Base-by-base conservation (phyloP, 2,888 invertebrate species). In the Catocala sponsa region DNA sequence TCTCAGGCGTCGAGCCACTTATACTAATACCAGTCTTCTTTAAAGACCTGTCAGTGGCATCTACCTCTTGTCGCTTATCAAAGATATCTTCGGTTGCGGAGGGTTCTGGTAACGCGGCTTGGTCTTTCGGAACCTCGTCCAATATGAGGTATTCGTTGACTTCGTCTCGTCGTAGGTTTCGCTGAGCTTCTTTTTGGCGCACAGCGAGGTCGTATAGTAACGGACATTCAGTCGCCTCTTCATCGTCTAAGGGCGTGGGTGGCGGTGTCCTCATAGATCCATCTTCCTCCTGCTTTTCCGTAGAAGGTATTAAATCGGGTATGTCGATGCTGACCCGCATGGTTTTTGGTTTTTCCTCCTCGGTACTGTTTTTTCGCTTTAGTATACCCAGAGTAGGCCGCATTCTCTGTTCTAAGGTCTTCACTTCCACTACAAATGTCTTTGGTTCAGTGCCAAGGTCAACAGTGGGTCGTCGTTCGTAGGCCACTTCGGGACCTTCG, bases 351-450 rank as follows among this genome's bases (percentile, higher is more conserved):
- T 69, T 76, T 9, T 84, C 86, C 2, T 83, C 85, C 6, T 80
- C 82, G 5, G 63, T 55, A 44, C 72, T 76, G 53, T 70, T 79
- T 65, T 82, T 83, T 1, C 87, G 81, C 68, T 86, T 86, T 12
- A 94, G 71, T 53, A 93, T 85, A 0, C 92, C 92, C 5, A 88
- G 81, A 67, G 90, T 84, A 72, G 95, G 91, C 57, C 75, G 85
- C 86, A 84, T 91, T n/a, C 88, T 85, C 57, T 89, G 88, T 74
- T 92, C 92, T 15, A 90, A 73, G 48, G 84, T 89, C 60, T 82
- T 88, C 56, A 90, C 92, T 63, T 92, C 89, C 15, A 94, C 78
- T 7, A 93, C 91, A 72, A 94, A 94, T 0, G 93, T 92, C 55
- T 77, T 81, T 7, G 93, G 91, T 65, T 91, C 91, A 0, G 83